Percentiles rank a stretch among this genome's conserved stretches.
Evolutionary conservation across 2,113 vertebrate genomes (phyloP).

Genomic region (Phyllostomus discolor): DNA sequence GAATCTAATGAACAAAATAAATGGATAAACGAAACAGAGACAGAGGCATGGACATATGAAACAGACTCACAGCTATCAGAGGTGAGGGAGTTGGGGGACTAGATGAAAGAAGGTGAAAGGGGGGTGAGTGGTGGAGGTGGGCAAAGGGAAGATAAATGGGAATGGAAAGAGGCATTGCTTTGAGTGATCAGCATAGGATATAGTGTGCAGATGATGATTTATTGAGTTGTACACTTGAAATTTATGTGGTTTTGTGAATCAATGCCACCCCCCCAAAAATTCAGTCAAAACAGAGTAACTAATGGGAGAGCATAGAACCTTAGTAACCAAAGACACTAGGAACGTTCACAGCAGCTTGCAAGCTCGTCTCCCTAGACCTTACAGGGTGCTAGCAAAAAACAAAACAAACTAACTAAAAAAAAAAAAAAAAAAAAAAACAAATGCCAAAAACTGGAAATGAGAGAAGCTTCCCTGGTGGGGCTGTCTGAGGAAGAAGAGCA

Average conservation of each 20-base stretch:
- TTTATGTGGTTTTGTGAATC: background rate
- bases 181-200: background rate
- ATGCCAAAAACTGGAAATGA: background rate
- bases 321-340: background rate
- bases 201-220: background rate
- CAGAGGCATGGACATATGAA: no score
- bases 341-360: background rate
- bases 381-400: background rate
- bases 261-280: background rate
- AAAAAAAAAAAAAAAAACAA: no score
- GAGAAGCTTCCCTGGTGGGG: background rate
- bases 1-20: no score
- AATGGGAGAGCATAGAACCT: background rate
- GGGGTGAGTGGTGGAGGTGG: background rate
- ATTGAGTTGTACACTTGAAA: background rate
- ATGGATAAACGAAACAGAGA: no score
- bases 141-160: background rate
- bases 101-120: background rate
- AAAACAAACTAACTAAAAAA: no score
- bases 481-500: background rate
- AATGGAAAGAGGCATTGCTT: background rate
- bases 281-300: background rate
- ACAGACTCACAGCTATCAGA: no score
- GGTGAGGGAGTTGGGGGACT: no score
- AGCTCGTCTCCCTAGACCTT: background rate